A percentile compares a stretch with the other conserved stretches of the same genome.
phyloP scores from a whole-genome alignment of 2,888 invertebrate species.

The Gibbula magus region DNA sequence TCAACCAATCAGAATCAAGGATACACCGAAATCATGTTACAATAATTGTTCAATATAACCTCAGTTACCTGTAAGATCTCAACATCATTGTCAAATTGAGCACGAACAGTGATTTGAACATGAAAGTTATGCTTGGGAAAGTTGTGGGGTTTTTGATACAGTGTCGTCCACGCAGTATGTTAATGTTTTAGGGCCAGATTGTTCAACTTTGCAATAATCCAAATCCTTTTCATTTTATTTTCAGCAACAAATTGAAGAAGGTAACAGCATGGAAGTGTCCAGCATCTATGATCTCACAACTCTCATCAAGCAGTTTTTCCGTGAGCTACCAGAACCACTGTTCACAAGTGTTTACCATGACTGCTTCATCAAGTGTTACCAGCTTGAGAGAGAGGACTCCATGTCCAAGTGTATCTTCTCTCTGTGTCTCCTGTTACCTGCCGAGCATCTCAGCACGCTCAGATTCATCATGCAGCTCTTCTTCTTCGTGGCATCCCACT shows the following conservation, averaged over 20 bases:
- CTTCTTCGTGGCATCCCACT: conserved; percentile 82
- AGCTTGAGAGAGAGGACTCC: conserved; percentile 67
- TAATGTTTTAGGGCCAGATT: no score
- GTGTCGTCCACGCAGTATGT: no score
- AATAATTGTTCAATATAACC: no score
- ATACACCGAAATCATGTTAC: no score
- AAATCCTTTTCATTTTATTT: conserved; percentile 48
- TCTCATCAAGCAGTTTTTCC: conserved; percentile 88
- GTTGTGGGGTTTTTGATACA: no score
- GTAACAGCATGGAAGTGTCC: conserved; percentile 81
- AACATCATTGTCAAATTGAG: no score
- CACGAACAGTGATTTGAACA: no score
- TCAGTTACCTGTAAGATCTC: no score
- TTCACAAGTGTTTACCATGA: conserved; percentile 86
- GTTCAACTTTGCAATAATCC: no score
- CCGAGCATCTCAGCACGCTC: conserved; percentile 85
- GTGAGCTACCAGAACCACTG: conserved; percentile 89
- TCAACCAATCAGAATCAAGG: no score
- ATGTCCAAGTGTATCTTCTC: conserved; percentile 80
- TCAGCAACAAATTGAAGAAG: conserved; percentile 83
- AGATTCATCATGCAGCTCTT: conserved; percentile 86
- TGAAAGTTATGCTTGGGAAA: no score
- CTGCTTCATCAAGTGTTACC: conserved; percentile 80
- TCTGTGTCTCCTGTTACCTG: conserved; percentile 84
- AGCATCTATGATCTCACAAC: conserved; percentile 90